Percentiles rank a stretch among this genome's conserved stretches.
Conservation (phyloP, 2,888 invertebrate species). For the Drosophila setosimentum region DNA sequence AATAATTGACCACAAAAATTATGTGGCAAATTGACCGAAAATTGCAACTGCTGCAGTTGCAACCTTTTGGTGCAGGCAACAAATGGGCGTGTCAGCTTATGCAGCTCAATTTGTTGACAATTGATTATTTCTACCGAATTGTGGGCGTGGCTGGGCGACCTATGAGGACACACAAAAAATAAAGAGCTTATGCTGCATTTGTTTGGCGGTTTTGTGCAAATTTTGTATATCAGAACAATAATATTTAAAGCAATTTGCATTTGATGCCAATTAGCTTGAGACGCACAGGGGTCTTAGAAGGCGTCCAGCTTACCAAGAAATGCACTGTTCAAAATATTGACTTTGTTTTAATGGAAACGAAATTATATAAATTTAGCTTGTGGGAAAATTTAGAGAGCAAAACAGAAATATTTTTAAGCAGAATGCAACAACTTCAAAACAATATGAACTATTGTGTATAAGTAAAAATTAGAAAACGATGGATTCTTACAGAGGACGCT, state of each 20-base stretch:
- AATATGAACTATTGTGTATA: too few relatives aligned
- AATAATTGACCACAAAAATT: slow-evolving; percentile 68
- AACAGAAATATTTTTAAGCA: neutral
- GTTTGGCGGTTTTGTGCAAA: slow-evolving; percentile 64
- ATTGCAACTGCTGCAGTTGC: slow-evolving; percentile 72
- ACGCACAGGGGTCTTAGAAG: neutral
- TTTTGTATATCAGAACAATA: slow-evolving; percentile 19
- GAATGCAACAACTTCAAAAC: too few relatives aligned
- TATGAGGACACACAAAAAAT: slow-evolving; percentile 2
- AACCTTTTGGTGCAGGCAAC: slow-evolving; percentile 17
- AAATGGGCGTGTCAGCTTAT: slow-evolving; percentile 25
- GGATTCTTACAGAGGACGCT: neutral
- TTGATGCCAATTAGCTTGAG: slow-evolving; percentile 24
- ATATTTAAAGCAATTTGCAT: slow-evolving; percentile 24
- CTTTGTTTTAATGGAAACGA: neutral
- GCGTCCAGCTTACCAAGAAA: slow-evolving; percentile 6
- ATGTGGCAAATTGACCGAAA: slow-evolving; percentile 73
- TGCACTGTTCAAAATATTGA: neutral
- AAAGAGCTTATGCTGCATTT: slow-evolving; percentile 73
- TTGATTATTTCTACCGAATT: slow-evolving; percentile 37
- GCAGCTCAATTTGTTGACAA: slow-evolving; percentile 57
- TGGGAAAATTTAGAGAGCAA: neutral
- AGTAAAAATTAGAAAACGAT: neutral
- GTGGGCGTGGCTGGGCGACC: slow-evolving; percentile 35
- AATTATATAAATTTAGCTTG: neutral